Percentiles rank a stretch among this genome's conserved stretches.
Evolutionary conservation across 2,797 vertebrate species (phyloP).

Genomic region (Poeciliopsis paucimaculata): DNA sequence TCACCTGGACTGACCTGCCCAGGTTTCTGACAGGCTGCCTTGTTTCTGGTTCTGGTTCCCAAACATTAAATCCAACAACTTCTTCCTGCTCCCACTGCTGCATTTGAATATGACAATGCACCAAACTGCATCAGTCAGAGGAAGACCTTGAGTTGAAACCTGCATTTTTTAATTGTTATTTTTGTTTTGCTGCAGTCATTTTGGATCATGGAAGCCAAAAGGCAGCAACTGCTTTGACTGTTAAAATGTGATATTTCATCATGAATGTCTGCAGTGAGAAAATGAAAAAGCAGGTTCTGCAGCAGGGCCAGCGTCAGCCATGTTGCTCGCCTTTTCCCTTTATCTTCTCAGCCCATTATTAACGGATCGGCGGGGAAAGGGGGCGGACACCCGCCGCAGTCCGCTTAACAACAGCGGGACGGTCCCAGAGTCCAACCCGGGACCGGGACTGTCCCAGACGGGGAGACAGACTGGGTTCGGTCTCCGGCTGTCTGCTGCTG

Average conservation of each 20-base stretch:
- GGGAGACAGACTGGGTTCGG: slow-evolving; percentile 34
- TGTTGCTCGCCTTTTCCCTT: slow-evolving; percentile 49
- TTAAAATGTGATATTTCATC: not conserved
- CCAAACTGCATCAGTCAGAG: slow-evolving; percentile 4
- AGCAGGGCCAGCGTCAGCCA: slow-evolving; percentile 69
- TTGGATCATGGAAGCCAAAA: not conserved
- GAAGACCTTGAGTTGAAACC: not conserved
- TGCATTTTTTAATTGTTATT: too few relatives aligned
- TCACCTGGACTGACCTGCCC: not conserved
- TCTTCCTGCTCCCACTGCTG: not conserved
- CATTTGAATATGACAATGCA: slow-evolving; percentile 9
- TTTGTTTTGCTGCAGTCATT: too few relatives aligned
- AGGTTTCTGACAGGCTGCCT: not conserved
- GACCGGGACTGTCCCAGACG: slow-evolving; percentile 16
- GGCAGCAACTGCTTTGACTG: not conserved
- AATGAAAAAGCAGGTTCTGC: slow-evolving; percentile 46
- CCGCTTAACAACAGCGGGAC: not conserved
- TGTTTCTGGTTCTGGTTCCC: not conserved
- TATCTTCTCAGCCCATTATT: slow-evolving; percentile 23
- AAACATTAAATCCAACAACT: not conserved
- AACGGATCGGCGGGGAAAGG: not conserved
- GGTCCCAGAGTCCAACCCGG: not conserved
- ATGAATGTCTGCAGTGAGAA: slow-evolving; percentile 37
- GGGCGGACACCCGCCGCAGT: slow-evolving; percentile 7
- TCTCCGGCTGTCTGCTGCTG: slow-evolving; percentile 37